Percentiles rank a stretch among this genome's conserved stretches.
Evolutionary conservation across 2,797 vertebrate species (phyloP).

Genomic region (Apodemus agrarius): DNA sequence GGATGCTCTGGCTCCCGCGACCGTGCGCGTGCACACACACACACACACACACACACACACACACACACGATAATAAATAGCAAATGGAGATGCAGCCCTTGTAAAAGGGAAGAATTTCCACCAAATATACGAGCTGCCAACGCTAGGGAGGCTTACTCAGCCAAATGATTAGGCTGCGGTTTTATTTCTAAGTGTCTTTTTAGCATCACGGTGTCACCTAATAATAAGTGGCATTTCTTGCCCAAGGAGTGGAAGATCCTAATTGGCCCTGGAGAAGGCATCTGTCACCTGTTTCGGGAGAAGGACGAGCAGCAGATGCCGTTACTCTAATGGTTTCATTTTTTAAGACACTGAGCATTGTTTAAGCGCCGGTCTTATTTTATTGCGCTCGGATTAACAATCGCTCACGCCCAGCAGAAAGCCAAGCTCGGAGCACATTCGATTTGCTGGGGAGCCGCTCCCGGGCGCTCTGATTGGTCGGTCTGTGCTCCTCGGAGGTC

Average conservation of each 20-base stretch:
- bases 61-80: background rate
- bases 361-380: conserved; percentile 68
- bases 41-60: no score
- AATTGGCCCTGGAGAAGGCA: conserved; percentile 84
- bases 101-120: background rate
- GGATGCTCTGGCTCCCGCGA: fast-evolving
- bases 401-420: conserved; percentile 74
- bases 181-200: conserved; percentile 84
- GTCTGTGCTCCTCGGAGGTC: conserved; percentile 46
- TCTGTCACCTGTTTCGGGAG: conserved; percentile 83
- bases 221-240: conserved; percentile 83
- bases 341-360: conserved; percentile 81
- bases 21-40: no score
- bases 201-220: conserved; percentile 84
- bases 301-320: conserved; percentile 77
- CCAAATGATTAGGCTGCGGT: conserved; percentile 53
- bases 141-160: conserved; percentile 28
- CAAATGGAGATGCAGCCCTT: background rate
- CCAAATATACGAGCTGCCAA: background rate
- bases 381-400: conserved; percentile 72
- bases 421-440: conserved; percentile 41
- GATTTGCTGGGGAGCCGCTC: background rate
- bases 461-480: fast-evolving
- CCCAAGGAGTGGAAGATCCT: conserved; percentile 73
- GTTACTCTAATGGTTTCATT: conserved; percentile 85